Evolutionary conservation across 2,113 vertebrate genomes (phyloP).

Genomic region (Callospermophilus lateralis): DNA sequence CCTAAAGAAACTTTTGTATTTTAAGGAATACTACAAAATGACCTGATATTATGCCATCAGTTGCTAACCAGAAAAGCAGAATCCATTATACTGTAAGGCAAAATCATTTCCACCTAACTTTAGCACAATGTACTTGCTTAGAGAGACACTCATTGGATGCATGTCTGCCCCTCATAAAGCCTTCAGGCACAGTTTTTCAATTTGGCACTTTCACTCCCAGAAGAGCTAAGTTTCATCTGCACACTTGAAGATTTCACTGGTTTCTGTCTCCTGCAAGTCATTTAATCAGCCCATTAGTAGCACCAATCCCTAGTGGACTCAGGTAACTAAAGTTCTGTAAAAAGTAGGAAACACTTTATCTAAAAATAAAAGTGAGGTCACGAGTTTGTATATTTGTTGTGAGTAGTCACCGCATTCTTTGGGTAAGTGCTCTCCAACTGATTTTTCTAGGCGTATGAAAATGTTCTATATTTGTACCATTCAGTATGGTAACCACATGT

Average conservation of each 20-base stretch:
- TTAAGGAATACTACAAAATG: not conserved
- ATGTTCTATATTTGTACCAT: not conserved
- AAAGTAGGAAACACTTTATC: conserved; percentile 54
- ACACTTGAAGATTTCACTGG: conserved; percentile 68
- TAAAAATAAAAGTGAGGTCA: conserved; percentile 51
- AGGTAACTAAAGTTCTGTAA: conserved; percentile 46
- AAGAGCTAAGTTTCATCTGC: conserved; percentile 64
- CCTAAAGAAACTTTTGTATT: not conserved
- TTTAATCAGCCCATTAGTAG: conserved; percentile 60
- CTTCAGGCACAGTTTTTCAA: conserved; percentile 75
- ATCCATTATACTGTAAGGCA: not conserved
- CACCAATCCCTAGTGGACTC: conserved; percentile 39
- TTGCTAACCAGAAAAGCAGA: not conserved
- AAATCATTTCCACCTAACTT: conserved; percentile 4
- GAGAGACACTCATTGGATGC: not conserved
- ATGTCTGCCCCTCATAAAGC: conserved; percentile 40
- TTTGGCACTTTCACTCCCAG: conserved; percentile 69
- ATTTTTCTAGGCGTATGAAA: not conserved
- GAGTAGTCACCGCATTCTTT: not conserved
- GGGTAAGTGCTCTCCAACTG: not conserved
- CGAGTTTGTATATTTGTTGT: not conserved
- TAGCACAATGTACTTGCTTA: conserved; percentile 3
- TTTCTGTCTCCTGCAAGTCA: conserved; percentile 64
- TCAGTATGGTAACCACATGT: not conserved
- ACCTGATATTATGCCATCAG: not conserved